These are phyloP conservation scores for Entelurus aequoreus DNA, from an alignment of 2,113 vertebrate genomes.

Conservation along the genomic window DNA sequence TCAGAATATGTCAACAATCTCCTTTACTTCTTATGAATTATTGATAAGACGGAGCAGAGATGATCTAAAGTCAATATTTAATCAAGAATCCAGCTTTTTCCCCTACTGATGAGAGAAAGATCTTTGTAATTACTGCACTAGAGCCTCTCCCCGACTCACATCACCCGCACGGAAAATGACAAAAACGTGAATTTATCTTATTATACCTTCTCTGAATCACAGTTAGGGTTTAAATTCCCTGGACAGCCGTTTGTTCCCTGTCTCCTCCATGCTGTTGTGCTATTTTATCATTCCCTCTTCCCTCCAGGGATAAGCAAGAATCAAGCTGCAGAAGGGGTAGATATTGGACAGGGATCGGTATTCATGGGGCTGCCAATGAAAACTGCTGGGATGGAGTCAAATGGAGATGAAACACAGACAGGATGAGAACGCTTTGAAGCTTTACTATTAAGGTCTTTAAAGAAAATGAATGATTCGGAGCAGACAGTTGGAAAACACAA, in stretches of 20 bases:
- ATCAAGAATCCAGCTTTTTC: slow-evolving; percentile 55
- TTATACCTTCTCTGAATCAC: slow-evolving; percentile 54
- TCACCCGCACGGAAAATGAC: slow-evolving; percentile 49
- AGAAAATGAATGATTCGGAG: slow-evolving; percentile 7
- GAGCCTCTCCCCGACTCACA: slow-evolving; percentile 43
- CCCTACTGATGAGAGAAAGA: slow-evolving; percentile 40
- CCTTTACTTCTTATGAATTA: slow-evolving; percentile 65
- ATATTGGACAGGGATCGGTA: slow-evolving; percentile 13
- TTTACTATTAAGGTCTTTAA: slow-evolving; percentile 16
- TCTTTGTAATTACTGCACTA: slow-evolving; percentile 55
- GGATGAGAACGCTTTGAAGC: slow-evolving; percentile 31
- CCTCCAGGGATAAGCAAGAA: slow-evolving; percentile 25
- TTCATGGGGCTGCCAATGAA: slow-evolving; percentile 1
- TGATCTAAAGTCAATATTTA: slow-evolving; percentile 70
- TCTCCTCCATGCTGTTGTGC: slow-evolving; percentile 15
- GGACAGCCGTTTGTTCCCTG: slow-evolving; percentile 36
- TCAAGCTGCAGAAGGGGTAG: slow-evolving; percentile 11
- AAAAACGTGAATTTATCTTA: slow-evolving; percentile 47
- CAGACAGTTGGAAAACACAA: neutral
- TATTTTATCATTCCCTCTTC: slow-evolving; percentile 47
- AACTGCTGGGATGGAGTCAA: slow-evolving; percentile 6
- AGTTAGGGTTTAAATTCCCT: slow-evolving; percentile 41
- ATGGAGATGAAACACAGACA: slow-evolving; percentile 24
- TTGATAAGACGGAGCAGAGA: slow-evolving; percentile 62
- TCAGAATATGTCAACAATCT: slow-evolving; percentile 38